Conservation (phyloP, 1,140 invertebrate genomes). For the Drosophila gunungcola region DNA sequence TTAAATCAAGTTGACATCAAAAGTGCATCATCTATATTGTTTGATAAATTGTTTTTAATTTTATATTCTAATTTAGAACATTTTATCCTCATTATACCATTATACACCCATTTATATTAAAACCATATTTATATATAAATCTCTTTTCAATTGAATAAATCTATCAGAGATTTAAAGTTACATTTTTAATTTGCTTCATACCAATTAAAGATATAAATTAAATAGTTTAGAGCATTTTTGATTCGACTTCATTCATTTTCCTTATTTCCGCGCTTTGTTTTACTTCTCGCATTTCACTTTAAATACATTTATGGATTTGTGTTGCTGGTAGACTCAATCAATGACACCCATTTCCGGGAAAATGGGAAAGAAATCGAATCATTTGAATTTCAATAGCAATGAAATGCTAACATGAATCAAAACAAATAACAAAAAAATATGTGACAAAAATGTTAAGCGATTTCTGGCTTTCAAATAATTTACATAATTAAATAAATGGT, state of each 20-base stretch:
- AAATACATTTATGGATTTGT: conserved; percentile 7
- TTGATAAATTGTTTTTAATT: background rate
- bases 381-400: conserved; percentile 1
- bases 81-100: too few relatives aligned
- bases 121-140: too few relatives aligned
- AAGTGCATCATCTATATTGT: conserved; percentile 4
- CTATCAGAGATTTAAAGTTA: too few relatives aligned
- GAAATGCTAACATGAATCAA: background rate
- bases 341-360: conserved; percentile 8
- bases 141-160: too few relatives aligned
- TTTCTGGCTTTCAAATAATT: background rate
- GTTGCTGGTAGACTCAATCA: background rate
- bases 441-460: background rate
- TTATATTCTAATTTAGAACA: background rate
- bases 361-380: conserved; percentile 12
- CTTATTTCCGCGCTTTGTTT: background rate
- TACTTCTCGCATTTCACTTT: conserved; percentile 4
- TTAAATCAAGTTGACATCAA: conserved; percentile 33
- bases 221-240: too few relatives aligned
- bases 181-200: too few relatives aligned
- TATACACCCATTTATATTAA: too few relatives aligned
- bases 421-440: conserved; percentile 1
- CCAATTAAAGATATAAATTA: too few relatives aligned
- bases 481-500: background rate
- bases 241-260: background rate